Percentiles rank a stretch among this genome's conserved stretches.
phyloP scores from a whole-genome alignment of 2,797 vertebrate genomes.

The Sebastes steindachneri region DNA sequence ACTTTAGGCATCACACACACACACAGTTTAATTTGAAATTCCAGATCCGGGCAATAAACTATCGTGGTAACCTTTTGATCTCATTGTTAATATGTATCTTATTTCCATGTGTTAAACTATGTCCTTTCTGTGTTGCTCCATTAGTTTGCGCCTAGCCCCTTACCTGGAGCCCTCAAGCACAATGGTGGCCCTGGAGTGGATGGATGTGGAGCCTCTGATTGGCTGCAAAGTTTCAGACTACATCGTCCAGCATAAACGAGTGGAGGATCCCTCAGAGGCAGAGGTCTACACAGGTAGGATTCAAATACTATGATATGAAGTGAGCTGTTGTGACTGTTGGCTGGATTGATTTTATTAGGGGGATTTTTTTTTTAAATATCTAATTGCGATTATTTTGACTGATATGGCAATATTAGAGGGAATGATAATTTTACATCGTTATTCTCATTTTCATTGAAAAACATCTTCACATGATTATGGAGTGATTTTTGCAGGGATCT shows the following conservation, averaged over 20 bases:
- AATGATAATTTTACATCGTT: too few relatives aligned
- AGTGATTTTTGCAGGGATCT: too few relatives aligned
- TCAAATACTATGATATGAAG: background rate
- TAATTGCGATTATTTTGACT: too few relatives aligned
- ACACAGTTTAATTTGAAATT: background rate
- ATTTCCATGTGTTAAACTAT: constrained; percentile 4
- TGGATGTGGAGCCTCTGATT: constrained; percentile 93
- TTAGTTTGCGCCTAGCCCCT: constrained; percentile 91
- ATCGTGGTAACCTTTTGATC: background rate
- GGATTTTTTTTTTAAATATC: too few relatives aligned
- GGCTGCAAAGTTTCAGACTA: constrained; percentile 97
- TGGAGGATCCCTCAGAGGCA: constrained; percentile 94
- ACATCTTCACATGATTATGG: too few relatives aligned
- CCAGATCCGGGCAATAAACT: background rate
- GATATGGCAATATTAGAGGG: too few relatives aligned
- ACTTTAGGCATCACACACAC: background rate
- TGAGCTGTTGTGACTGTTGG: background rate
- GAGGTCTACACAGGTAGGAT: constrained; percentile 94
- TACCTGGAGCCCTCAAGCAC: constrained; percentile 95
- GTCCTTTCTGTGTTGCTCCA: constrained; percentile 8
- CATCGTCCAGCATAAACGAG: constrained; percentile 95
- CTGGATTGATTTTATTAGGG: background rate
- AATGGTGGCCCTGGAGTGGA: constrained; percentile 95
- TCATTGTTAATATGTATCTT: background rate
- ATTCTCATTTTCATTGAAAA: too few relatives aligned